Evolutionary conservation across 2,797 vertebrate species (phyloP).

Genomic region (Dicrostonyx torquatus): DNA sequence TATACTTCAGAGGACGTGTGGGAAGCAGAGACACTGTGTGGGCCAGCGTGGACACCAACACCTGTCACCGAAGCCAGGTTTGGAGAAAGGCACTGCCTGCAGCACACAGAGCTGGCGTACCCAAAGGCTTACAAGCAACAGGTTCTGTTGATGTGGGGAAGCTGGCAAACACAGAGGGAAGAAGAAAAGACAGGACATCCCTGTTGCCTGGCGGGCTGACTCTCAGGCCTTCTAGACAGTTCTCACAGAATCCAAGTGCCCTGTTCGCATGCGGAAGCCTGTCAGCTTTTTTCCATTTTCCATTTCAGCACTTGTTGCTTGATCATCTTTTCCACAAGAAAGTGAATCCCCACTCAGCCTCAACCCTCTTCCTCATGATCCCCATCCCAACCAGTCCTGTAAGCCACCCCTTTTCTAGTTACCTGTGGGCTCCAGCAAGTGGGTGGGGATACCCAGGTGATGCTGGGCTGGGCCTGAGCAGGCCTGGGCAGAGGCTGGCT

Average conservation of each 20-base stretch:
- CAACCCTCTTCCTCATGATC: neutral
- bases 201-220: neutral
- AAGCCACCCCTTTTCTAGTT: neutral
- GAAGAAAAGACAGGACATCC: neutral
- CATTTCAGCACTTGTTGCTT: neutral
- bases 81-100: neutral
- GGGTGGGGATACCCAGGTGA: neutral
- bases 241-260: neutral
- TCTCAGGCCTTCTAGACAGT: rapidly evolving
- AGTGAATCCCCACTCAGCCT: neutral
- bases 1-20: neutral
- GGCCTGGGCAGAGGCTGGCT: neutral
- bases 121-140: neutral
- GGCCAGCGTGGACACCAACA: neutral
- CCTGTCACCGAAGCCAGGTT: neutral
- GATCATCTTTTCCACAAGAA: neutral
- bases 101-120: neutral
- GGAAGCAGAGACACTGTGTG: neutral
- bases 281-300: neutral
- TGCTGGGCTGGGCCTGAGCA: neutral
- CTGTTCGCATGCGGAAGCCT: rapidly evolving
- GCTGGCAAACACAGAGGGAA: neutral
- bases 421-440: neutral
- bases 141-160: neutral
- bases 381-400: neutral